Conservation (phyloP, 1,140 invertebrate species). For the Neotoxoptera formosana region DNA sequence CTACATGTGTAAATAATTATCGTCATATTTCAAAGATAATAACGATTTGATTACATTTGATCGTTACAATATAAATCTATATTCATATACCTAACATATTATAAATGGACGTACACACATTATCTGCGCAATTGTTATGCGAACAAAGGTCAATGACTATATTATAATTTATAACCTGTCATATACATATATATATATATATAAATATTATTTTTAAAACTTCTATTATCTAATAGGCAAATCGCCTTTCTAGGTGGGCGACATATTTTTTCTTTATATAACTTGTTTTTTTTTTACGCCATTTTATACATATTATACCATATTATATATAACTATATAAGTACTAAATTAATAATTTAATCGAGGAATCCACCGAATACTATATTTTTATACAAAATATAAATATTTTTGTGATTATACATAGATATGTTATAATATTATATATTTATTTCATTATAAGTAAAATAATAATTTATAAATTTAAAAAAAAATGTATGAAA, state of each 20-base stretch:
- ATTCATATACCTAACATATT: neutral
- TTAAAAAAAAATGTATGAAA: neutral
- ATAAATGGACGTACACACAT: neutral
- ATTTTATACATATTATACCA: neutral
- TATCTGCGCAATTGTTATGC: neutral
- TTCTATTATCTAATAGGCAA: neutral
- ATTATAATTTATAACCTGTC: neutral
- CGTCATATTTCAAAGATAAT: neutral
- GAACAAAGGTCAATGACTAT: neutral
- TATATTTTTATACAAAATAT: neutral
- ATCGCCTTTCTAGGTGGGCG: neutral
- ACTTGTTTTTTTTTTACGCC: neutral
- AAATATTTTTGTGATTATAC: neutral
- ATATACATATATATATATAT: neutral
- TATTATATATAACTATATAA: slow-evolving; percentile 10
- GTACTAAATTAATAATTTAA: neutral
- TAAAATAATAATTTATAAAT: neutral
- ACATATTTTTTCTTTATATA: neutral
- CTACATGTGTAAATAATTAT: neutral
- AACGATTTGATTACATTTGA: neutral
- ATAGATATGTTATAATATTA: neutral
- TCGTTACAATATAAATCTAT: neutral
- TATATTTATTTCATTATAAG: neutral
- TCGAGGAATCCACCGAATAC: slow-evolving; percentile 18
- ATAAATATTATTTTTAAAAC: neutral